phyloP scores from a whole-genome alignment of 2,113 vertebrate species.

The Mionectes macconnelli region DNA sequence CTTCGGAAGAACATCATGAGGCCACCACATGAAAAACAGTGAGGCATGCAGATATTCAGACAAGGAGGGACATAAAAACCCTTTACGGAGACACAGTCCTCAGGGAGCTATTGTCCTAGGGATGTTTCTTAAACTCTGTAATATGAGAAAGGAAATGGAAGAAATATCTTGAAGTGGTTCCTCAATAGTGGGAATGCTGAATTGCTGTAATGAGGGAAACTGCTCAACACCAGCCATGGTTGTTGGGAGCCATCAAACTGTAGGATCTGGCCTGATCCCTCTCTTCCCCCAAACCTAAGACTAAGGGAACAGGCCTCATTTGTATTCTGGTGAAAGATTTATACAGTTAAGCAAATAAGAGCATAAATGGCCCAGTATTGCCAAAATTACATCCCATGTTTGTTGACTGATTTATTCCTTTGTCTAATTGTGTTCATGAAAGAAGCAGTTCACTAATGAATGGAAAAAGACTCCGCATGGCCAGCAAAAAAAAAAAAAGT shows the following conservation, averaged over 20 bases:
- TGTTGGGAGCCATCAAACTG: not conserved
- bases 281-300: not conserved
- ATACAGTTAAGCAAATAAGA: constrained; percentile 23
- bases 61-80: not conserved
- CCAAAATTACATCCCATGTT: constrained; percentile 42
- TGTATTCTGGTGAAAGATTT: constrained; percentile 55
- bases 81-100: not conserved
- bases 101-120: not conserved
- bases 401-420: constrained; percentile 64
- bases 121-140: not conserved
- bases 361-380: not conserved
- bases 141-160: not conserved
- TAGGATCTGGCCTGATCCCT: not conserved
- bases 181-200: not conserved
- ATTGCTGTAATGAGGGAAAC: not conserved
- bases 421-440: constrained; percentile 47
- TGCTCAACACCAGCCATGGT: not conserved
- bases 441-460: constrained; percentile 48
- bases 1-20: accelerated
- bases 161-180: accelerated
- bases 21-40: not conserved
- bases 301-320: not conserved
- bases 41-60: not conserved
- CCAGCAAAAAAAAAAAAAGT: not conserved
- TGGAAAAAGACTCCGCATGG: constrained; percentile 51